Percentiles rank a stretch among this genome's conserved stretches.
These are phyloP conservation scores for Euleptes europaea DNA, from an alignment of 2,113 vertebrate species.

Conservation along the genomic window DNA sequence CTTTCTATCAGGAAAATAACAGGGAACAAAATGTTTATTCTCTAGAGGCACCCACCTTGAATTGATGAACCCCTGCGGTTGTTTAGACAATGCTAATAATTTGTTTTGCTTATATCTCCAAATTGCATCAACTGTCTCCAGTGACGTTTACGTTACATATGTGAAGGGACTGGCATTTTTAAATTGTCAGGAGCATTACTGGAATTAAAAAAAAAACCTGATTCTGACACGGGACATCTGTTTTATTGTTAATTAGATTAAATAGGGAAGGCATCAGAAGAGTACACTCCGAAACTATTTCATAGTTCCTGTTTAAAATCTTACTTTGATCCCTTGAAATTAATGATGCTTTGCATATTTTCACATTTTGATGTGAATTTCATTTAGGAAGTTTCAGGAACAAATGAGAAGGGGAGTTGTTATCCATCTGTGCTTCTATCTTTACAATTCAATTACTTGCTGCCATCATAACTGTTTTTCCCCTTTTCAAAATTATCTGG, in stretches of 20 bases:
- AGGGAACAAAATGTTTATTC: background rate
- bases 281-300: slow-evolving; percentile 66
- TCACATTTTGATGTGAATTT: slow-evolving; percentile 68
- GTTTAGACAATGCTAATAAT: slow-evolving; percentile 68
- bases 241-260: slow-evolving; percentile 81
- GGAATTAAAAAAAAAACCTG: slow-evolving; percentile 68
- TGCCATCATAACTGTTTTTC: slow-evolving; percentile 51
- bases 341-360: slow-evolving; percentile 70
- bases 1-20: slow-evolving; percentile 17
- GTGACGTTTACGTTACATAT: slow-evolving; percentile 77
- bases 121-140: slow-evolving; percentile 71
- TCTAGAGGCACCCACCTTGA: background rate
- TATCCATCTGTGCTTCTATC: slow-evolving; percentile 66
- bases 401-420: slow-evolving; percentile 67
- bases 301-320: slow-evolving; percentile 64
- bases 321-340: slow-evolving; percentile 63
- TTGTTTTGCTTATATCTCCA: slow-evolving; percentile 72
- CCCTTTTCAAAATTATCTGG: slow-evolving; percentile 52
- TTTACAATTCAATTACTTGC: slow-evolving; percentile 66
- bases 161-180: slow-evolving; percentile 74
- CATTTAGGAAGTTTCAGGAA: slow-evolving; percentile 71
- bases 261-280: slow-evolving; percentile 68
- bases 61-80: slow-evolving; percentile 43
- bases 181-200: slow-evolving; percentile 70
- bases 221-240: slow-evolving; percentile 75